Evolutionary conservation across 2,888 invertebrate genomes (phyloP).

Genomic region (Drosophila flavopinicola): DNA sequence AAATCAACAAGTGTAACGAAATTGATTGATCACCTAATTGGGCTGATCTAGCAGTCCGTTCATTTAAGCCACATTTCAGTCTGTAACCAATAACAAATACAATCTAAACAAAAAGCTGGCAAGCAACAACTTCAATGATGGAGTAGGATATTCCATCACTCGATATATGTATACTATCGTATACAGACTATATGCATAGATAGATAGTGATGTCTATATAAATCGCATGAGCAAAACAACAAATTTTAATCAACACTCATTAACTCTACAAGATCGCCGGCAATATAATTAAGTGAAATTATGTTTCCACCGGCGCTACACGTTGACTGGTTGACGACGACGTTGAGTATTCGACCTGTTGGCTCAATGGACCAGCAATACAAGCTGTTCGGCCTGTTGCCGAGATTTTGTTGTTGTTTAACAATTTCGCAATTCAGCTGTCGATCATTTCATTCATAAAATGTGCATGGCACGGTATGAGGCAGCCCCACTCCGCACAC

Average conservation of each 20-base stretch:
- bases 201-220: constrained; percentile 42
- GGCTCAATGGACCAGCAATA: constrained; percentile 64
- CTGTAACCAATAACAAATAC: constrained; percentile 26
- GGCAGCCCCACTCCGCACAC: constrained; percentile 33
- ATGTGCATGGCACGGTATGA: constrained; percentile 56
- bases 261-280: constrained; percentile 72
- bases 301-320: constrained; percentile 79
- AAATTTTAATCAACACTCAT: constrained; percentile 79
- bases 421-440: constrained; percentile 82
- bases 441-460: constrained; percentile 82
- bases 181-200: constrained; percentile 21
- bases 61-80: constrained; percentile 43
- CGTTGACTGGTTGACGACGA: constrained; percentile 36
- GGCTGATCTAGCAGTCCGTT: constrained; percentile 54
- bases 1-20: constrained; percentile 36
- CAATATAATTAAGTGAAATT: constrained; percentile 82
- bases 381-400: constrained; percentile 34
- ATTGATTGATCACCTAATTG: constrained; percentile 61
- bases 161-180: constrained; percentile 11
- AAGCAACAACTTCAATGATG: constrained; percentile 37
- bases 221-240: constrained; percentile 57
- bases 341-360: constrained; percentile 64
- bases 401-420: constrained; percentile 64
- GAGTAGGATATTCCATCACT: constrained; percentile 62
- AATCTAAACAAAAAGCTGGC: constrained; percentile 37